phyloP scores from a whole-genome alignment of 1,140 invertebrate genomes.

The Manduca sexta region DNA sequence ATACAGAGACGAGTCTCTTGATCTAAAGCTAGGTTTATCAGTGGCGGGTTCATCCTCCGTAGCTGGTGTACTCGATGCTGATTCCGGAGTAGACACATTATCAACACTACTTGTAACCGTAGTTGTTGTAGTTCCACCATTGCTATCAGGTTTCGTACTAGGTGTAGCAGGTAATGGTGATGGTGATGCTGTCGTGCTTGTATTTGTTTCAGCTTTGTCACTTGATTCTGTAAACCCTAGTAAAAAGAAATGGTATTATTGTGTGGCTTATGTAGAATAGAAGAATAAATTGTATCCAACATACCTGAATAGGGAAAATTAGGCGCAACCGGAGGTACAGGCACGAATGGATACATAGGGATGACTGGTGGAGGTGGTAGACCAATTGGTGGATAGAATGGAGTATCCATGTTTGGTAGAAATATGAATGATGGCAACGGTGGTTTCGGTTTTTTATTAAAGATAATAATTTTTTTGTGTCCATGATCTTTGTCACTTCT shows the following conservation, averaged over 20 bases:
- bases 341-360: conserved; percentile 56
- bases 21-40: not conserved
- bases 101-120: not conserved
- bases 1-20: too few species aligned
- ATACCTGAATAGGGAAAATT: conserved; percentile 24
- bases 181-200: not conserved
- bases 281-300: not conserved
- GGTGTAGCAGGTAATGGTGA: not conserved
- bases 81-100: not conserved
- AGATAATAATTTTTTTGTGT: conserved; percentile 50
- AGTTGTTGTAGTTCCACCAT: not conserved
- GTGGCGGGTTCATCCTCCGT: not conserved
- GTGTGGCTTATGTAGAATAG: too few species aligned
- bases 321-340: conserved; percentile 42
- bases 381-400: conserved; percentile 53
- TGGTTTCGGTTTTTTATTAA: conserved; percentile 49
- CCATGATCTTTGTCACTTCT: conserved; percentile 28
- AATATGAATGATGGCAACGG: conserved; percentile 60
- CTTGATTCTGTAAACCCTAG: conserved; percentile 9
- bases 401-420: conserved; percentile 49
- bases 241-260: conserved; percentile 3
- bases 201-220: conserved; percentile 11
- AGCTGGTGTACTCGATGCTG: not conserved
- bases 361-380: conserved; percentile 43
- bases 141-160: not conserved